These are phyloP conservation scores for Pluvialis apricaria DNA, from an alignment of 2,113 vertebrate species.

Conservation along the genomic window DNA sequence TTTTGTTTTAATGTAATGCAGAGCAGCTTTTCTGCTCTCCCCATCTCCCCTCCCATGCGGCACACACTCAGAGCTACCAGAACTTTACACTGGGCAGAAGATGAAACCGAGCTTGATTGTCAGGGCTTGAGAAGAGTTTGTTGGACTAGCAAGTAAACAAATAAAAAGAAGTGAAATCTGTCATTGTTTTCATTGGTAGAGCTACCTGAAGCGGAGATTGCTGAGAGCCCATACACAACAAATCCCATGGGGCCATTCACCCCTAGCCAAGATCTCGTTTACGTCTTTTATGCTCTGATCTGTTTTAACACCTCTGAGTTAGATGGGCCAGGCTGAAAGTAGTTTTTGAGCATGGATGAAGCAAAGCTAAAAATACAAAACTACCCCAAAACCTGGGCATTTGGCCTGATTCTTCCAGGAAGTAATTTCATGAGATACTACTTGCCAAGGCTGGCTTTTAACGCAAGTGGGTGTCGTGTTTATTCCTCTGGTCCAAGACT, in stretches of 20 bases:
- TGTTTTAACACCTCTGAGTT: neutral
- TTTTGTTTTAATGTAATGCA: neutral
- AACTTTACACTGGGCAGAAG: neutral
- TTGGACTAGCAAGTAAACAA: neutral
- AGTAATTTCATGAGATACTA: neutral
- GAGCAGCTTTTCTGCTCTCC: neutral
- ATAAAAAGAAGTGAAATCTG: neutral
- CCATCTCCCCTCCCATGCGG: neutral
- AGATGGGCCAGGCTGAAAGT: neutral
- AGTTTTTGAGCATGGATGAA: neutral
- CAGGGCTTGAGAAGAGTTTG: neutral
- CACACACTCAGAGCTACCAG: neutral
- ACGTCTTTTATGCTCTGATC: neutral
- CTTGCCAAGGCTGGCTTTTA: neutral
- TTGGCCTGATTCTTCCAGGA: neutral
- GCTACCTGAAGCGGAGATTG: neutral
- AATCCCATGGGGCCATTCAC: rapidly evolving
- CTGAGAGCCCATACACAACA: rapidly evolving
- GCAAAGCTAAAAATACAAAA: neutral
- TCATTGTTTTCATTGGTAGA: neutral
- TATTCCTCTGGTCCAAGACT: neutral
- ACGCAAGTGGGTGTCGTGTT: neutral
- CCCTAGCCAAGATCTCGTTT: neutral
- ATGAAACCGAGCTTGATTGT: neutral
- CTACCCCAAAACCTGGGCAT: neutral